A percentile compares a stretch with the other conserved stretches of the same genome.
Evolutionary conservation across 1,140 invertebrate species (phyloP).

Genomic region (Diorhabda sublineata): DNA sequence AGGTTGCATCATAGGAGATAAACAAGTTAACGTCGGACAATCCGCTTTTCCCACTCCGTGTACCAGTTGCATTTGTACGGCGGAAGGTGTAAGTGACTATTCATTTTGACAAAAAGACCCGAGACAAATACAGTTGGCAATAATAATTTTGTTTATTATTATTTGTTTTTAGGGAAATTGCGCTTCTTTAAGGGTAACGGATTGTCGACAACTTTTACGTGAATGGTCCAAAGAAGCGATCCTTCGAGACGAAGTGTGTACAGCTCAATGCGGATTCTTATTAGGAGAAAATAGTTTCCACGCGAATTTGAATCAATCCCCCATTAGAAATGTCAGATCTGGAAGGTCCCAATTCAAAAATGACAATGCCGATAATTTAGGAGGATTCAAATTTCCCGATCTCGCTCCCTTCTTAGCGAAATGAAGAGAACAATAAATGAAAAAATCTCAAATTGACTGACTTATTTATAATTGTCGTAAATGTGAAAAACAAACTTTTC

Average conservation of each 20-base stretch:
- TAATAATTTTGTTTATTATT: slow-evolving; percentile 15
- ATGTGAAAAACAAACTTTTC: no score
- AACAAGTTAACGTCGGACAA: slow-evolving; percentile 70
- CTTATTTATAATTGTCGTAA: background rate
- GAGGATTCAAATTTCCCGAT: slow-evolving; percentile 58
- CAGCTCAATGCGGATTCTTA: slow-evolving; percentile 77
- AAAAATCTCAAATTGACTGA: background rate
- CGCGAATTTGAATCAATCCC: slow-evolving; percentile 40
- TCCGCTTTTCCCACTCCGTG: slow-evolving; percentile 81
- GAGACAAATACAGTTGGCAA: no score
- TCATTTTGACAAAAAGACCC: no score
- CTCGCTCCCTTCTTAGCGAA: slow-evolving; percentile 58
- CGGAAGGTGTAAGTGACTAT: slow-evolving; percentile 67
- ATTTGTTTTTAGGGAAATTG: slow-evolving; percentile 72
- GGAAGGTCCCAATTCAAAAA: slow-evolving; percentile 33
- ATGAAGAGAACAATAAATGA: background rate
- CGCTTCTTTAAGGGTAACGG: slow-evolving; percentile 81
- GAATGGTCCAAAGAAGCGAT: slow-evolving; percentile 80
- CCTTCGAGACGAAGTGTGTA: slow-evolving; percentile 80
- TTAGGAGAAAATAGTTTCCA: slow-evolving; percentile 43
- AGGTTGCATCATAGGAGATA: slow-evolving; percentile 75
- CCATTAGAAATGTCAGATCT: slow-evolving; percentile 46
- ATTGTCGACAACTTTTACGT: slow-evolving; percentile 75
- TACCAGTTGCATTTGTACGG: slow-evolving; percentile 80
- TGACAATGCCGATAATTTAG: slow-evolving; percentile 38